phyloP scores from a whole-genome alignment of 1,140 invertebrate genomes.

The Oryctes rhinoceros region DNA sequence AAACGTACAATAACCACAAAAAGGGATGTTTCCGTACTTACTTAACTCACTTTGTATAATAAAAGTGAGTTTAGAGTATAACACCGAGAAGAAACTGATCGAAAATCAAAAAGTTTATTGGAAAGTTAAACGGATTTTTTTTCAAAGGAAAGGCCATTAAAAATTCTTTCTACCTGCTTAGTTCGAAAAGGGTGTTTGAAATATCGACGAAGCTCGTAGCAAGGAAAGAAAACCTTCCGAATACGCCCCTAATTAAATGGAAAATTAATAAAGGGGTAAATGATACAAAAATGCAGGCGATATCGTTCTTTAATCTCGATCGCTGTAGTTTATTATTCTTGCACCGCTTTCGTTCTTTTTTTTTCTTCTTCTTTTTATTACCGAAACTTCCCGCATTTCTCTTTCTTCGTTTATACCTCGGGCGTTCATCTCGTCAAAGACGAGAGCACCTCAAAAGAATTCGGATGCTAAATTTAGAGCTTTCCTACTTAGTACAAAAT shows the following conservation, averaged over 20 bases:
- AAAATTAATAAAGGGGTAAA: conserved; percentile 32
- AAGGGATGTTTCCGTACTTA: too few relatives aligned
- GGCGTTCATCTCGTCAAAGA: conserved; percentile 17
- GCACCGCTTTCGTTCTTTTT: not conserved
- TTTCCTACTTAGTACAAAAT: not conserved
- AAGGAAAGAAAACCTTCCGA: not conserved
- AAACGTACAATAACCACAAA: too few relatives aligned
- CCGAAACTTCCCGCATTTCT: conserved; percentile 9
- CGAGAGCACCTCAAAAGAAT: not conserved
- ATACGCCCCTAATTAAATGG: conserved; percentile 3
- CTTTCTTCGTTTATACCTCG: conserved; percentile 14
- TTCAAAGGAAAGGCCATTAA: conserved; percentile 23
- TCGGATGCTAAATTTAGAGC: conserved; percentile 26
- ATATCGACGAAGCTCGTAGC: not conserved
- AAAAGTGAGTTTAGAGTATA: too few relatives aligned
- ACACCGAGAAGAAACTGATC: not conserved
- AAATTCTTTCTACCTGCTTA: conserved; percentile 25
- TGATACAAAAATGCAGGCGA: conserved; percentile 12
- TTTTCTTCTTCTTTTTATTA: conserved; percentile 10
- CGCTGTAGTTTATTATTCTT: not conserved
- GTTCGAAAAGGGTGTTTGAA: not conserved
- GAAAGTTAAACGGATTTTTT: not conserved
- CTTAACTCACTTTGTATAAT: too few relatives aligned
- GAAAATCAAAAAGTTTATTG: conserved; percentile 10
- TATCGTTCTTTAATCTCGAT: conserved; percentile 17